A percentile compares a stretch with the other conserved stretches of the same genome.
phyloP scores from a whole-genome alignment of 2,888 invertebrate species.

The Drosophila nr. perissopoda region DNA sequence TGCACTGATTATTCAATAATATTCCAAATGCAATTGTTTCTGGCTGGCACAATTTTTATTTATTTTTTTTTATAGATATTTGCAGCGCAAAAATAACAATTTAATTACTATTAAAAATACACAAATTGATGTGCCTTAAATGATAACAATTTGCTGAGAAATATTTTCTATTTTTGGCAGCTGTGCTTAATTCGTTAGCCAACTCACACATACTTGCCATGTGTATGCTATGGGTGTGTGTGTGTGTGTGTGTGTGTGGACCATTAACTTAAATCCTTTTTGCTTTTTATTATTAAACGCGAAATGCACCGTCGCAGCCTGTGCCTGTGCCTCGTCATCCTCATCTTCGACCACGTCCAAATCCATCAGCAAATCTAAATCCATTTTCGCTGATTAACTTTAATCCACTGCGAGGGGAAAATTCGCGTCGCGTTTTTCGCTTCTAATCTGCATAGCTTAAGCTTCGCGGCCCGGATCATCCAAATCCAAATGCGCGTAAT shows the following conservation, averaged over 20 bases:
- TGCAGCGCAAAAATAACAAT: slow-evolving; percentile 4
- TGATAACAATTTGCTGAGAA: slow-evolving; percentile 16
- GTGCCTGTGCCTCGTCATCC: slow-evolving; percentile 25
- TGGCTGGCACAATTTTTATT: slow-evolving; percentile 6
- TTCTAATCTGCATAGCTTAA: slow-evolving; percentile 75
- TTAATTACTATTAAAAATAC: slow-evolving; percentile 22
- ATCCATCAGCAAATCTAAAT: slow-evolving; percentile 9
- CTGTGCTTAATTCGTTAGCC: slow-evolving; percentile 27
- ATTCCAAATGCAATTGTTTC: slow-evolving; percentile 22
- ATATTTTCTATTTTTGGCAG: slow-evolving; percentile 29
- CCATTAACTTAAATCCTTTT: slow-evolving; percentile 74
- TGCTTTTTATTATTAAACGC: slow-evolving; percentile 71
- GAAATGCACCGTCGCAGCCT: slow-evolving; percentile 32
- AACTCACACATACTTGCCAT: background rate
- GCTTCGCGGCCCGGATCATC: slow-evolving; percentile 69
- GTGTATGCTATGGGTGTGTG: background rate
- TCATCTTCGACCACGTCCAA: background rate
- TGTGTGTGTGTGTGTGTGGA: background rate
- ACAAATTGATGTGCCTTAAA: slow-evolving; percentile 3
- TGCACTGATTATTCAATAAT: background rate
- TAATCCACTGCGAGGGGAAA: slow-evolving; percentile 69
- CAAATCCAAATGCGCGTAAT: slow-evolving; percentile 64
- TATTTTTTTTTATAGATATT: slow-evolving; percentile 24
- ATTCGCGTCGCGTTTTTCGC: slow-evolving; percentile 38
- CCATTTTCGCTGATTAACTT: slow-evolving; percentile 46